phyloP scores from a whole-genome alignment of 1,140 invertebrate genomes.

The Apis mellifera region Amel_HAv3.1 CM009938.2:6122001-6122500 shows the following conservation, averaged over 20 bases:
- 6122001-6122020: too few relatives aligned
- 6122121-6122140: background rate
- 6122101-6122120: background rate
- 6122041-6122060: too few relatives aligned
- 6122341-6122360: slow-evolving; percentile 32
- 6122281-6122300: slow-evolving; percentile 8
- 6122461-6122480: slow-evolving; percentile 32
- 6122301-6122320: slow-evolving; percentile 28
- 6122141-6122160: background rate
- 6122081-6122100: background rate
- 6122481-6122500: slow-evolving; percentile 31
- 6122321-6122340: slow-evolving; percentile 35
- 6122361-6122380: slow-evolving; percentile 45
- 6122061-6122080: background rate
- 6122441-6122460: slow-evolving; percentile 43
- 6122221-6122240: slow-evolving; percentile 5
- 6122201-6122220: slow-evolving; percentile 22
- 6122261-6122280: slow-evolving; percentile 25
- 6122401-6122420: slow-evolving; percentile 50
- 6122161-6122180: background rate
- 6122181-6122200: slow-evolving; percentile 22
- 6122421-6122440: slow-evolving; percentile 56
- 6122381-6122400: slow-evolving; percentile 38
- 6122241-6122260: slow-evolving; percentile 31
- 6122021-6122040: too few relatives aligned